Conservation (phyloP, 2,113 vertebrate species). For the Oncorhynchus kisutch region DNA sequence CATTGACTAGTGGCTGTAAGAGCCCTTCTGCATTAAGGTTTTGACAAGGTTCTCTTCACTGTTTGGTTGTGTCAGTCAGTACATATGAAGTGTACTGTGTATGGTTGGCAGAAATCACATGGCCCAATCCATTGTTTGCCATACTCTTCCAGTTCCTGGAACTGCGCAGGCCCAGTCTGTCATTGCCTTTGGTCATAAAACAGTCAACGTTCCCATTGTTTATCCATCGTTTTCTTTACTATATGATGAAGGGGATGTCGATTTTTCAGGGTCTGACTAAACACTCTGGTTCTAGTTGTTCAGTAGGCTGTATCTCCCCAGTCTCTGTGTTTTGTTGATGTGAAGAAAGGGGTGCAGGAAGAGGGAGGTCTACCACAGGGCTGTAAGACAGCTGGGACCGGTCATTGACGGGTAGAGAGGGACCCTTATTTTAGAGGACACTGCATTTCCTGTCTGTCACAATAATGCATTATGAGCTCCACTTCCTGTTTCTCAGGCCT, state of each 20-base stretch:
- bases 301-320: neutral
- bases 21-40: neutral
- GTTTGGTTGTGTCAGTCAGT: neutral
- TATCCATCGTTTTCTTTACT: neutral
- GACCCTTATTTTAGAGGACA: constrained; percentile 72
- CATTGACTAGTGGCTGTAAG: neutral
- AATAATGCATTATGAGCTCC: constrained; percentile 76
- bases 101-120: neutral
- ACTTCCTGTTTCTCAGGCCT: constrained; percentile 79
- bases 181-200: neutral
- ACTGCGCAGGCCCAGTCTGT: neutral
- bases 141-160: neutral
- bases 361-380: constrained; percentile 45
- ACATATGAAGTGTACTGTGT: neutral
- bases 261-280: neutral
- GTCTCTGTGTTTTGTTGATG: constrained; percentile 29
- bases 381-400: constrained; percentile 13
- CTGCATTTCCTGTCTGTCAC: constrained; percentile 79
- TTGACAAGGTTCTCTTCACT: neutral
- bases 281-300: neutral
- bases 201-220: neutral
- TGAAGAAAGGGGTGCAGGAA: neutral
- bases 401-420: constrained; percentile 71
- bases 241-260: neutral
- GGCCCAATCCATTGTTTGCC: neutral